These are phyloP conservation scores for Semnopithecus entellus DNA, from an alignment of 2,113 vertebrate genomes.

Conservation along the genomic window DNA sequence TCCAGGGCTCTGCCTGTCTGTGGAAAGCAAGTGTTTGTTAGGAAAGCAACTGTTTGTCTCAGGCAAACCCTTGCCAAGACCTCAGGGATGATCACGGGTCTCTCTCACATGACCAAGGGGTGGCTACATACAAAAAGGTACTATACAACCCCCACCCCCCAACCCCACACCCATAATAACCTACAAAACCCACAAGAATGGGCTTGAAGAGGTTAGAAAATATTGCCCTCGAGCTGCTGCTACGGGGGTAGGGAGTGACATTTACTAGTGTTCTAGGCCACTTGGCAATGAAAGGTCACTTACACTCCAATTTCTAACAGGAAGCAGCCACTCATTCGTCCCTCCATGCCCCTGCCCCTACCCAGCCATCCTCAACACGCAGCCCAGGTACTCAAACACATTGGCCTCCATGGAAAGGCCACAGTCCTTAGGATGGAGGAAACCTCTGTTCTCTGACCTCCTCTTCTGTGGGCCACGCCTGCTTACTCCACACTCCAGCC, in stretches of 20 bases:
- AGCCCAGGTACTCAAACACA: background rate
- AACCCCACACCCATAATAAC: background rate
- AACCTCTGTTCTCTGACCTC: background rate
- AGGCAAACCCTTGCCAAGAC: background rate
- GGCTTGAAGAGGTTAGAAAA: background rate
- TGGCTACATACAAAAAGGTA: background rate
- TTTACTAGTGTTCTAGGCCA: background rate
- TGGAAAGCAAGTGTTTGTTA: background rate
- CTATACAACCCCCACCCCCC: no score
- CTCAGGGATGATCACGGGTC: background rate
- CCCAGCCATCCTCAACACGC: no score
- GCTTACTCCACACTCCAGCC: no score
- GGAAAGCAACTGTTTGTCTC: background rate
- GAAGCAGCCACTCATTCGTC: background rate
- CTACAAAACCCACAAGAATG: background rate
- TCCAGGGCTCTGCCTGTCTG: background rate
- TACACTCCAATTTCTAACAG: background rate
- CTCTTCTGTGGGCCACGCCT: background rate
- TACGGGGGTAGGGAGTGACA: accelerated
- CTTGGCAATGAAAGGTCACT: background rate
- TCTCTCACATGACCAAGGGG: background rate
- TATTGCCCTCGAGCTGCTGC: background rate
- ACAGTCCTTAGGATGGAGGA: background rate
- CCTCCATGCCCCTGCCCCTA: background rate
- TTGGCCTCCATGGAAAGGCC: background rate